Base-by-base conservation (phyloP, 2,113 vertebrate genomes). In the Bubalus kerabau region DNA sequence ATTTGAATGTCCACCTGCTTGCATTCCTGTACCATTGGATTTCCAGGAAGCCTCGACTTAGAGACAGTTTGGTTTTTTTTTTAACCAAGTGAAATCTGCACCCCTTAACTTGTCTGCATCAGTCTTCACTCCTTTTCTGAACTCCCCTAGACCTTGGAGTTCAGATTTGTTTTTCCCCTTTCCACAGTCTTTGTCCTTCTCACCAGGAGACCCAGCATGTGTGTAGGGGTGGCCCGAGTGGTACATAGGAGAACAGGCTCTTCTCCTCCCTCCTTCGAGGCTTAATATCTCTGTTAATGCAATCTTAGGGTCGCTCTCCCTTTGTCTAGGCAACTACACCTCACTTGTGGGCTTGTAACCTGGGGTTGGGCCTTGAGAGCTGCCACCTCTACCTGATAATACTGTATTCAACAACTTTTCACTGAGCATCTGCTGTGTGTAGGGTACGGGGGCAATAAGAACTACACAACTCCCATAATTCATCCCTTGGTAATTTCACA, bases 1-100 rank as follows among this genome's bases (percentile, higher is more conserved):
- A 11, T 11, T 9, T 1, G 6, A 11, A 11, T 12, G 28, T 3
- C 78, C 32, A 28, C 2, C 6, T 11, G 7, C 21, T 32, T 1
- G 13, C 50, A 7, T 30, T 64, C 59, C 19, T 4, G n/a, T 1
- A 4, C 82, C 6, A 0, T 0, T 56, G 59, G 50, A 36, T 52
- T 56, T 43, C 60, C 50, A 84, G 56, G 74, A 48, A 62, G 90
- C 40, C 64, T 60, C 7, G 40, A 48, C 56, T 62, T 64, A 7
- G 1, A 54, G 78, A 21, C n/a, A 67, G 26, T n/a, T 17, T 48
- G 21, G n/a, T n/a, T 48, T n/a, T 56, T 30, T 88, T 88, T 64
- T 32, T 23, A 36, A 50, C 32, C 36, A 28, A 24, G 15, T 82
- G 32, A 85, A 57, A 36, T 40, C 5, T 76, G 36, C 7, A 67